These are phyloP conservation scores for Propithecus coquereli DNA, from an alignment of 2,113 vertebrate species.

Conservation along the genomic window DNA sequence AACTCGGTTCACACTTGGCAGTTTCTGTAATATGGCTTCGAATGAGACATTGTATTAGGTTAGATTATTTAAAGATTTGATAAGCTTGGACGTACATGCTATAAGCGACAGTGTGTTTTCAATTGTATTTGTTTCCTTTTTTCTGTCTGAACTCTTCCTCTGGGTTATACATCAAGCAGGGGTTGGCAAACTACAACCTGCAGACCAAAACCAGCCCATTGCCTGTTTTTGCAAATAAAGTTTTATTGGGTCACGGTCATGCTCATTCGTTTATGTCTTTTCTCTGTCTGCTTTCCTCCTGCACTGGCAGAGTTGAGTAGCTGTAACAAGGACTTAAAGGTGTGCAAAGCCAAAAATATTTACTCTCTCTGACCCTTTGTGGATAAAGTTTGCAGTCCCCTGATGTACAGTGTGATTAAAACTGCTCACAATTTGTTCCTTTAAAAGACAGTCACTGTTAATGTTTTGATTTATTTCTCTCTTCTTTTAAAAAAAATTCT, in stretches of 20 bases:
- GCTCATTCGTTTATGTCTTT: accelerated
- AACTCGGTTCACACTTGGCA: neutral
- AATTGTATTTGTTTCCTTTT: neutral
- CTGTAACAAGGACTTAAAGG: neutral
- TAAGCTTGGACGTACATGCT: no score
- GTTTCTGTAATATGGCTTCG: neutral
- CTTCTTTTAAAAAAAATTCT: neutral
- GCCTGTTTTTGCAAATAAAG: neutral
- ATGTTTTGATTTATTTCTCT: neutral
- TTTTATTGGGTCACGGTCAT: neutral
- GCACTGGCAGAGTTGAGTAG: neutral
- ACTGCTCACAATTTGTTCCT: neutral
- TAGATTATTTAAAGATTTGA: neutral
- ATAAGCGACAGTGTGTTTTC: neutral
- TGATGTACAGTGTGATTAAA: neutral
- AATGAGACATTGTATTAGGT: neutral
- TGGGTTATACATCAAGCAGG: neutral
- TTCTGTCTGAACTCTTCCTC: neutral
- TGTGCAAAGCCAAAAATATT: neutral
- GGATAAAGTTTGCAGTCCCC: neutral
- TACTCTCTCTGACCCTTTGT: accelerated
- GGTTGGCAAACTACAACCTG: neutral
- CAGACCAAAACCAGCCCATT: neutral
- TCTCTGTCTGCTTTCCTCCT: neutral
- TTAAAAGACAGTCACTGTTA: neutral